Base-by-base conservation (phyloP, 2,113 vertebrate species). In the Pollimyrus isidori region DNA sequence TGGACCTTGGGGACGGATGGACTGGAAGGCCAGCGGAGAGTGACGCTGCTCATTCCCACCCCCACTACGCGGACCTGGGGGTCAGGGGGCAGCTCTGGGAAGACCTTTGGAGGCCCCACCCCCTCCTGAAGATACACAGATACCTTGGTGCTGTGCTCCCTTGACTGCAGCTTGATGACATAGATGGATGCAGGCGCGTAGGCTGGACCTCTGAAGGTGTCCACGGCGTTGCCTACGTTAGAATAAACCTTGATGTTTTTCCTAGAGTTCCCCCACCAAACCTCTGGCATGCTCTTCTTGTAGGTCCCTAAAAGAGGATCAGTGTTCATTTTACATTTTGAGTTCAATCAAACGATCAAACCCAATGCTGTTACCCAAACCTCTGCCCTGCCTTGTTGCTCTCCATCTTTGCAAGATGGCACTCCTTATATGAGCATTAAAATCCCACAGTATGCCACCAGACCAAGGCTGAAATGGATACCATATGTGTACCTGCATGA, bases 11-110 rank as follows among this genome's bases (percentile, higher is more conserved):
- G 69, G 7, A 93, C 87, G 5, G 97, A 97, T 4, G 95, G 93
- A 39, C 97, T 98, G 88, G 96, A 95, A 76, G 93, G 94, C 97
- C 97, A 98, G 91, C 95, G 94, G 85, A 98, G 94, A 45, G 96
- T 97, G 90, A 97, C 96, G 0, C 97, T 96, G n/a, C 96, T 97
- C 90, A 95, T 96, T 35, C 96, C 96, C 0, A 97, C 89, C 1
- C 96, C 95, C 0, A 96, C 53, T 0, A 96, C 93, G 48, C 97
- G 96, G 46, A 98, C 94, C n/a, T 91, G 94, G 1, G 95, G 94
- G 90, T 98, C 97, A 11, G 50, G 45, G 0, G 97, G 97, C 0
- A 98, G 94, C 35, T 95, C 93, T 1, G 97, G 97, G 23, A 97
- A 97, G 56, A 93, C 91, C 5, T 95, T 95, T 0, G 94, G 95